Evolutionary conservation across 1,140 invertebrate species (phyloP), one percentile per base, ranked within the genome.

Genomic region (Aethina tumida): DNA sequence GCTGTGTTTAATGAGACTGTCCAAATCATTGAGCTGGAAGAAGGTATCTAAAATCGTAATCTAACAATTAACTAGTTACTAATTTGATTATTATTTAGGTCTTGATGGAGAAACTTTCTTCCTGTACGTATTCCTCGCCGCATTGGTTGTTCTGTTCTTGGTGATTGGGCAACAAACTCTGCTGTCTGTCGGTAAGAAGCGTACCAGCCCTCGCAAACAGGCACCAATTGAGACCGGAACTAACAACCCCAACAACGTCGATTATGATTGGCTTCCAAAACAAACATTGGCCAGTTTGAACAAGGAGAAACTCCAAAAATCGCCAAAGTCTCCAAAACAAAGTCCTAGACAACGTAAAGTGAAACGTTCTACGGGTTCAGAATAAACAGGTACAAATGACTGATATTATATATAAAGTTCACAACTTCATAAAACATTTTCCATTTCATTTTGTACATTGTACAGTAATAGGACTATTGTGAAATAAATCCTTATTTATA

Each of bases 1-100:
- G 86, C 94, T 42, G 90, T 99, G 0, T 99, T 92, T 72, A 99
- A 99, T 65, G 90, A 97, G 67, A 99, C 96, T n/a, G 75, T 99
- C 4, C 88, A 89, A 63, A 89, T 99, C 46, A 76, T 94, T 19
- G 96, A 99, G 68, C 71, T 97, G 26, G 94, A 97, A 49, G 93
- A 97, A 65, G 93, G 56, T 53, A 48, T n/a, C n/a, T 17, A 28
- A 35, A n/a, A n/a, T n/a, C n/a, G n/a, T n/a, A n/a, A n/a, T n/a
- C n/a, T n/a, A n/a, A n/a, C n/a, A n/a, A n/a, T n/a, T n/a, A n/a
- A n/a, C n/a, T n/a, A n/a, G n/a, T n/a, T n/a, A n/a, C n/a, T n/a
- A n/a, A n/a, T n/a, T n/a, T n/a, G n/a, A n/a, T 27, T 25, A 21
- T 41, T n/a, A 31, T 32, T 16, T 30, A 58, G 55, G 93, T 41